Percentiles rank a stretch among this genome's conserved stretches.
Conservation (phyloP, 2,113 vertebrate species). For the Protobothrops flavoviridis region DNA sequence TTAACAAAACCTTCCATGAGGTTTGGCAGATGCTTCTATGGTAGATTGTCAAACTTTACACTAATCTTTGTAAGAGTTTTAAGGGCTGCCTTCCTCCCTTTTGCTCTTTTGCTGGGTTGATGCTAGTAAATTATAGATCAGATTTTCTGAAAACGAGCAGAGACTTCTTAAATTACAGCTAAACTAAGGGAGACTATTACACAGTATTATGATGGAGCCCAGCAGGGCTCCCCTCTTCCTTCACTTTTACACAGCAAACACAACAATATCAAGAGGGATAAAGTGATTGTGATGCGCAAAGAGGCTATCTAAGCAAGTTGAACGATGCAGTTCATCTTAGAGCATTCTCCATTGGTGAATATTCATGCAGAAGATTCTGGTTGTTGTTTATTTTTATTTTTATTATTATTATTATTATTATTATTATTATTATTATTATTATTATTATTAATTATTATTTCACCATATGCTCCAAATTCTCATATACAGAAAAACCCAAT, state of each 20-base stretch:
- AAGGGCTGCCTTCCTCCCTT: constrained; percentile 70
- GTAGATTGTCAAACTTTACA: constrained; percentile 75
- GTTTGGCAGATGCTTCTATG: constrained; percentile 72
- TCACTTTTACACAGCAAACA: constrained; percentile 61
- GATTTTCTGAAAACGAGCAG: constrained; percentile 69
- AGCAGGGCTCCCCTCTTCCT: constrained; percentile 51
- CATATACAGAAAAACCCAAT: constrained; percentile 35
- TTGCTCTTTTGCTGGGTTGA: constrained; percentile 75
- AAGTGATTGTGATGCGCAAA: constrained; percentile 68
- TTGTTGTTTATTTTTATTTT: constrained; percentile 38
- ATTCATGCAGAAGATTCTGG: constrained; percentile 40
- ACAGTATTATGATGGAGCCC: constrained; percentile 76
- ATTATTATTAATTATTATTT: background rate
- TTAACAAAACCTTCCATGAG: constrained; percentile 68
- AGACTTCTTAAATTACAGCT: constrained; percentile 74
- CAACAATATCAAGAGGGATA: constrained; percentile 73
- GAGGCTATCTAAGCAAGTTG: constrained; percentile 64
- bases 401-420: no score
- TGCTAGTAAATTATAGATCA: constrained; percentile 78
- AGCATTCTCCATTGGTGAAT: constrained; percentile 35
- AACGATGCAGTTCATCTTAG: constrained; percentile 60
- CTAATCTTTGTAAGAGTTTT: constrained; percentile 80
- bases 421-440: no score
- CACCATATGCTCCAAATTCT: constrained; percentile 35
- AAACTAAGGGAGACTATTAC: constrained; percentile 79